Evolutionary conservation across 2,888 invertebrate species (phyloP).

Genomic region (Epiblema foenella): DNA sequence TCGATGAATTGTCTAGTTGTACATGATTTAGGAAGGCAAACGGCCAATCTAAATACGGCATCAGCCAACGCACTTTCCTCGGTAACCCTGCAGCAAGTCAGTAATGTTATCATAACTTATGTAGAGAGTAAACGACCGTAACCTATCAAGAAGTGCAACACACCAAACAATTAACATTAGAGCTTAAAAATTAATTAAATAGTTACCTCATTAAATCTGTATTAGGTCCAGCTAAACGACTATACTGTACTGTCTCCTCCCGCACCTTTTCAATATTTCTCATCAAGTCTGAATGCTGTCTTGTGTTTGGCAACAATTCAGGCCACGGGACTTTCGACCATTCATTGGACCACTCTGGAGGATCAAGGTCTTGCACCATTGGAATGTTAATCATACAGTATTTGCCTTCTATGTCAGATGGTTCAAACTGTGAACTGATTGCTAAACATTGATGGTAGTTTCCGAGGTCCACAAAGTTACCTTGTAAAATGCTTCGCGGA

Average conservation of each 20-base stretch:
- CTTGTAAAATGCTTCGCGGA: conserved; percentile 47
- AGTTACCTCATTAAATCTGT: neutral
- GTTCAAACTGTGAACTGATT: conserved; percentile 53
- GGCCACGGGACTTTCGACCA: conserved; percentile 48
- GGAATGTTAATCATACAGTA: conserved; percentile 66
- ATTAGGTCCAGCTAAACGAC: conserved; percentile 13
- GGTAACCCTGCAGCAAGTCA: conserved; percentile 8
- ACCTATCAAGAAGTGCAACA: no score
- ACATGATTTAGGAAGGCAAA: conserved; percentile 71
- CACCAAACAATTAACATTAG: no score
- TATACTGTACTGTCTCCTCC: conserved; percentile 1
- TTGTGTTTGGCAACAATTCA: conserved; percentile 31
- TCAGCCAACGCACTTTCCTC: conserved; percentile 25
- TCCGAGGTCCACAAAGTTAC: conserved; percentile 62
- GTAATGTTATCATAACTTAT: neutral
- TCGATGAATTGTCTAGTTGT: conserved; percentile 57
- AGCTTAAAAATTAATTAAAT: no score
- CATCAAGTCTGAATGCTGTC: conserved; percentile 3
- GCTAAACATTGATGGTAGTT: conserved; percentile 65
- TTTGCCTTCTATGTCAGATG: conserved; percentile 63
- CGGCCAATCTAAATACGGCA: conserved; percentile 53
- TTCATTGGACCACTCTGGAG: conserved; percentile 46
- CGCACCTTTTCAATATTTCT: conserved; percentile 20
- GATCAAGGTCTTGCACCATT: conserved; percentile 51
- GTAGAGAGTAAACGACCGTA: no score